Conservation (phyloP, 2,113 vertebrate genomes). For the Dicaeum eximium region DNA sequence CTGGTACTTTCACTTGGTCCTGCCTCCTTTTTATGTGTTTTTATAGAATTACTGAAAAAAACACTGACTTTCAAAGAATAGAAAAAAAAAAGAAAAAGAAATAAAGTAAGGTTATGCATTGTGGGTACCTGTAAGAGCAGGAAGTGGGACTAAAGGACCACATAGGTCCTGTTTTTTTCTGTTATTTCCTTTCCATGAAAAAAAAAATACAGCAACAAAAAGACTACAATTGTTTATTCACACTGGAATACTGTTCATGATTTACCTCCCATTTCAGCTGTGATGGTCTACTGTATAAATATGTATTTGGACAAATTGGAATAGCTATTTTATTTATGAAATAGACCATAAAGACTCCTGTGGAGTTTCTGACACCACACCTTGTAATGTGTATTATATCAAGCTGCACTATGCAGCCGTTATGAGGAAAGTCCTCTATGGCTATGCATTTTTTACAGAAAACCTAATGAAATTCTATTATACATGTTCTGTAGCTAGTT, state of each 20-base stretch:
- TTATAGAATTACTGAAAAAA: background rate
- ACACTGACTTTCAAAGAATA: background rate
- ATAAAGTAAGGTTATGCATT: background rate
- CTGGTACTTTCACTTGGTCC: background rate
- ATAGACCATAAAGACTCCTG: slow-evolving; percentile 31
- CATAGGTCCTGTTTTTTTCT: background rate
- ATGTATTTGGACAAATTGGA: slow-evolving; percentile 40
- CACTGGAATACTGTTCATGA: background rate
- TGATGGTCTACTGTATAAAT: slow-evolving; percentile 37
- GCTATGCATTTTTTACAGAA: slow-evolving; percentile 16
- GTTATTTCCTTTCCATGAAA: background rate
- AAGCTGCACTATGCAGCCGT: slow-evolving; percentile 17
- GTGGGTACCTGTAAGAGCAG: background rate
- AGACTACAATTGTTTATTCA: slow-evolving; percentile 11
- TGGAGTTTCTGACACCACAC: slow-evolving; percentile 49
- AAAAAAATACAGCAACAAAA: slow-evolving; percentile 1
- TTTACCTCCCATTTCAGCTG: background rate
- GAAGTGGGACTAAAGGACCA: background rate
- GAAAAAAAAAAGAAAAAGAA: background rate
- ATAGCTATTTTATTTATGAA: slow-evolving; percentile 50
- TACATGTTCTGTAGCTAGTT: background rate
- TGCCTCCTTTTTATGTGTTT: background rate
- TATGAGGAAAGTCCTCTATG: slow-evolving; percentile 18
- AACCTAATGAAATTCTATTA: slow-evolving; percentile 57
- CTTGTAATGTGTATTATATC: slow-evolving; percentile 49